These are phyloP conservation scores for Cylas formicarius DNA, from an alignment of 1,140 invertebrate genomes.

Conservation along the genomic window DNA sequence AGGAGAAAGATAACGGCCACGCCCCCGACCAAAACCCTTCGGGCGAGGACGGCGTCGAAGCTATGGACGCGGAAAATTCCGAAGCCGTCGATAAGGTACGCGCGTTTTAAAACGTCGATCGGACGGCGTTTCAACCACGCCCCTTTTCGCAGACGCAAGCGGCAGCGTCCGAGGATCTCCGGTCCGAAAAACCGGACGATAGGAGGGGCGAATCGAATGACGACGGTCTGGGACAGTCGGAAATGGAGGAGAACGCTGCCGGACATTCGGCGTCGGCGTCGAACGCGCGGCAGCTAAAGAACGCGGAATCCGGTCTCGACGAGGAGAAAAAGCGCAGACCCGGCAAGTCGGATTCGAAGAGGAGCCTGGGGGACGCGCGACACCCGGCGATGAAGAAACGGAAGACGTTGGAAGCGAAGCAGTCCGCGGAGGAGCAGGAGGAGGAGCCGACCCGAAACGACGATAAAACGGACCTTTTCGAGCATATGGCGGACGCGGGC, in stretches of 20 bases:
- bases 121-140: neutral
- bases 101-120: neutral
- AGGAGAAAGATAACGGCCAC: constrained; percentile 26
- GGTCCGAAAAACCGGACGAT: constrained; percentile 36
- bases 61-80: constrained; percentile 41
- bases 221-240: constrained; percentile 47
- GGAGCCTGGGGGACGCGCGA: constrained; percentile 37
- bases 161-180: constrained; percentile 38
- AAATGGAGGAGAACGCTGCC: constrained; percentile 43
- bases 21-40: constrained; percentile 41
- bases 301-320: constrained; percentile 33
- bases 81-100: constrained; percentile 37
- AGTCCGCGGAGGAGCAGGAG: constrained; percentile 42
- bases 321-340: constrained; percentile 44
- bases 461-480: constrained; percentile 61
- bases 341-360: constrained; percentile 44
- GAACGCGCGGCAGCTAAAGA: constrained; percentile 32
- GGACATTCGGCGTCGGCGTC: constrained; percentile 44
- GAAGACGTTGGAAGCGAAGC: constrained; percentile 46
- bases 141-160: constrained; percentile 32
- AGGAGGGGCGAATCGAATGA: constrained; percentile 41
- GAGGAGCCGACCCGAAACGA: constrained; percentile 45
- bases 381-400: constrained; percentile 47
- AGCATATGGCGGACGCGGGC: constrained; percentile 78
- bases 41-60: constrained; percentile 42